These are phyloP conservation scores for Acanthisitta chloris DNA, from an alignment of 2,113 vertebrate species.

Conservation along the genomic window DNA sequence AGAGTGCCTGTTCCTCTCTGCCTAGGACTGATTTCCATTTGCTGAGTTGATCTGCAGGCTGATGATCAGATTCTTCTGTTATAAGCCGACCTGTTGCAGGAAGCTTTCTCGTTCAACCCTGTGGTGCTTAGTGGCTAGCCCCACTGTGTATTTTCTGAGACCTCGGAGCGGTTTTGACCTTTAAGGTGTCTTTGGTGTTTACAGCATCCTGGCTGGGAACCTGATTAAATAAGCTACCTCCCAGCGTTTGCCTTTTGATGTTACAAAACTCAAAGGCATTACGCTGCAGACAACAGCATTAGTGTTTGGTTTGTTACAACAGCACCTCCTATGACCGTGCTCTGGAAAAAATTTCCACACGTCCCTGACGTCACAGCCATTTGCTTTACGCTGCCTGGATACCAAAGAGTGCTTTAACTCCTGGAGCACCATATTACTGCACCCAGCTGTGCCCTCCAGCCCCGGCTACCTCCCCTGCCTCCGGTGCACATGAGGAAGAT, in stretches of 20 bases:
- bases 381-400: slow-evolving; percentile 79
- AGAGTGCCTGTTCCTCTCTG: neutral
- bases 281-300: slow-evolving; percentile 48
- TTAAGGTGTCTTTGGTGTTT: neutral
- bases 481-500: neutral
- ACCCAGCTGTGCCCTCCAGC: neutral
- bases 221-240: slow-evolving; percentile 34
- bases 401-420: slow-evolving; percentile 77
- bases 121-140: neutral
- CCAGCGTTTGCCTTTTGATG: slow-evolving; percentile 46
- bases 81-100: slow-evolving; percentile 8
- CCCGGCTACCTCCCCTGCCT: neutral
- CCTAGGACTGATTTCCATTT: neutral
- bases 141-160: neutral
- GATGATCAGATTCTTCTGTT: neutral
- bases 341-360: slow-evolving; percentile 82
- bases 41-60: neutral
- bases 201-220: slow-evolving; percentile 46
- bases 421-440: neutral
- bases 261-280: slow-evolving; percentile 49
- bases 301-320: slow-evolving; percentile 69
- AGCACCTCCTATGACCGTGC: slow-evolving; percentile 69
- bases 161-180: slow-evolving; percentile 13
- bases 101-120: neutral
- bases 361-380: slow-evolving; percentile 77